Conservation (phyloP, 2,797 vertebrate genomes). For the Xenentodon cancila region DNA sequence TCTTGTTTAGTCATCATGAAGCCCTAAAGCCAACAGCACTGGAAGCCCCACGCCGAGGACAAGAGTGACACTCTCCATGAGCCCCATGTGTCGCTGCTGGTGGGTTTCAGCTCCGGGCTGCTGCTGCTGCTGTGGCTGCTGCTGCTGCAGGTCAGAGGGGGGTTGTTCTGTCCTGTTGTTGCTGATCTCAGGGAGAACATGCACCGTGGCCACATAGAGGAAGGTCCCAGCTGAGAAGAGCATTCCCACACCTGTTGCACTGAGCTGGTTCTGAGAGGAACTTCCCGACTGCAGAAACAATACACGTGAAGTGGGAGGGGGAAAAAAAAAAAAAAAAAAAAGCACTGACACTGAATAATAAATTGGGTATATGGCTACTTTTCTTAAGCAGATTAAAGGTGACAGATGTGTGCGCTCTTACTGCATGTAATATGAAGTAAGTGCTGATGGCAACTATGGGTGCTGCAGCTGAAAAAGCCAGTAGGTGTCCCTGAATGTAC, state of each 20-base stretch:
- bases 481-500: slow-evolving; percentile 78
- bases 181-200: slow-evolving; percentile 81
- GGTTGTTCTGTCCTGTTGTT: slow-evolving; percentile 44
- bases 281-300: slow-evolving; percentile 68
- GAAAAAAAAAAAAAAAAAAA: slow-evolving; percentile 1
- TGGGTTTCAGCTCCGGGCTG: slow-evolving; percentile 20
- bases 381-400: not conserved
- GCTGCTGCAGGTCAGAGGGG: slow-evolving; percentile 40
- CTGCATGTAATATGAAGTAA: slow-evolving; percentile 74
- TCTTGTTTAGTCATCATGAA: slow-evolving; percentile 69
- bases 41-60: slow-evolving; percentile 77
- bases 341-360: not conserved
- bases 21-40: slow-evolving; percentile 72
- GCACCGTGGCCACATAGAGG: slow-evolving; percentile 80
- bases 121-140: slow-evolving; percentile 60
- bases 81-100: slow-evolving; percentile 61
- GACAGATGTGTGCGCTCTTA: slow-evolving; percentile 39
- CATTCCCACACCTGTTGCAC: slow-evolving; percentile 77
- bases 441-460: slow-evolving; percentile 77
- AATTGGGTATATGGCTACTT: too few relatives aligned
- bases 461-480: slow-evolving; percentile 80
- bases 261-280: slow-evolving; percentile 68
- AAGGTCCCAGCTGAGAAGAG: slow-evolving; percentile 84
- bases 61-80: slow-evolving; percentile 79
- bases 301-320: not conserved